These are phyloP conservation scores for Caerostris darwini DNA, from an alignment of 1,140 invertebrate genomes.

Conservation along the genomic window DNA sequence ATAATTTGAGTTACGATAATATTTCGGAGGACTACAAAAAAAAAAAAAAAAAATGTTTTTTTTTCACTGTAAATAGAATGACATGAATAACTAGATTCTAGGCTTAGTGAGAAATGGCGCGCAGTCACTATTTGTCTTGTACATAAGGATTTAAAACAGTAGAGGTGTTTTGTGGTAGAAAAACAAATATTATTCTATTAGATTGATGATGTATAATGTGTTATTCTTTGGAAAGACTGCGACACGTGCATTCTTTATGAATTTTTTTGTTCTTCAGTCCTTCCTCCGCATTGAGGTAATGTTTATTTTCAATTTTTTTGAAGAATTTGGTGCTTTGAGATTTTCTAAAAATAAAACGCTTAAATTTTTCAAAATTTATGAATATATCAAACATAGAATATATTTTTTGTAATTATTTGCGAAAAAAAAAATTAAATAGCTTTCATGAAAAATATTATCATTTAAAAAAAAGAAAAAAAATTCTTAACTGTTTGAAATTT, in stretches of 20 bases:
- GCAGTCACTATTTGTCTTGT: conserved; percentile 58
- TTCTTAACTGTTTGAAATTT: too few species aligned
- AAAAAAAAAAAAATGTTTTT: not conserved
- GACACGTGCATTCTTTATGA: not conserved
- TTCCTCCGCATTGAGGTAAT: not conserved
- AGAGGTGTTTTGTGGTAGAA: conserved; percentile 68
- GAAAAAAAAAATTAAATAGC: too few species aligned
- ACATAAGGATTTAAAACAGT: conserved; percentile 11
- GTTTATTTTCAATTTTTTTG: not conserved
- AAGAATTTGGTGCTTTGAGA: not conserved
- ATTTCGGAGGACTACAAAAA: conserved; percentile 3
- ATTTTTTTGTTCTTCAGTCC: not conserved
- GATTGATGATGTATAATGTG: conserved; percentile 29
- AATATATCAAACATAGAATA: too few species aligned
- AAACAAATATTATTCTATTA: not conserved
- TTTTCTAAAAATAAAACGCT: too few species aligned
- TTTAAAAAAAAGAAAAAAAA: too few species aligned
- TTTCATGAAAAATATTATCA: too few species aligned
- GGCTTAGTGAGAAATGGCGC: conserved; percentile 21
- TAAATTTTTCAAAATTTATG: too few species aligned
- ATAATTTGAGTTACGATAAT: not conserved
- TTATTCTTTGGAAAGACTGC: conserved; percentile 18
- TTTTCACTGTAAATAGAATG: conserved; percentile 71
- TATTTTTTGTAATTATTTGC: too few species aligned
- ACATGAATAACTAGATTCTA: conserved; percentile 66